Evolutionary conservation across 2,888 invertebrate species (phyloP), one percentile per base, ranked within the genome.

Genomic region (Branchipolynoe longqiensis): DNA sequence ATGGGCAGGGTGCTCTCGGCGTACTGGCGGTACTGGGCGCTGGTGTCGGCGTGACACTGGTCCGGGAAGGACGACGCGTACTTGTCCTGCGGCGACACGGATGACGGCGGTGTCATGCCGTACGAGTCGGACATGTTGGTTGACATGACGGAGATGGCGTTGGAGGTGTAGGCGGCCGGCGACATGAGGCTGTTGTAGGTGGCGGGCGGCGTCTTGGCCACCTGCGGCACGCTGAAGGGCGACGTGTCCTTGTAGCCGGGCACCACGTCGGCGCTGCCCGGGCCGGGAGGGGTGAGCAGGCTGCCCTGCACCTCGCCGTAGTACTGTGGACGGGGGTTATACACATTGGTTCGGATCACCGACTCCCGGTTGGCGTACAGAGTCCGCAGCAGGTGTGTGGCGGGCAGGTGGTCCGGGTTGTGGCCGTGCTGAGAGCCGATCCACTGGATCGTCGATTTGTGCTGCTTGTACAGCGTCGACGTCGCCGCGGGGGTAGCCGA

Each of bases 91-190:
- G 98, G 98, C 4, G 98, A 98, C 0, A 98, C 98, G 2, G 98
- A 98, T n/a, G 98, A 97, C 83, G 98, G 98, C 83, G 98, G 98
- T 3, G 98, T 98, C 97, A 98, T 98, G 78, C 90, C 90, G 93
- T 98, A 98, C 91, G 93, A 91, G 88, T 94, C 92, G 38, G 90
- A 40, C 62, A 85, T 59, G 36, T 40, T 83, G 56, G 69, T 78
- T 4, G 87, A 86, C 69, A 48, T 64, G 56, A 87, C 86, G 36
- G 83, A 59, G 58, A 88, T 86, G 38, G 86, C 84, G 58, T 84
- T 85, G 38, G 59, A 33, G 54, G 86, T 18, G 73, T 88, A 87
- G 58, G 85, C 82, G 33, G 78, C n/a, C 6, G 62, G 25, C 2
- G 85, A 78, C 85, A 85, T 87, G 31, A 85, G 83, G 18, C 78